Conservation (phyloP, 2,113 vertebrate genomes). For the Hyla sarda region DNA sequence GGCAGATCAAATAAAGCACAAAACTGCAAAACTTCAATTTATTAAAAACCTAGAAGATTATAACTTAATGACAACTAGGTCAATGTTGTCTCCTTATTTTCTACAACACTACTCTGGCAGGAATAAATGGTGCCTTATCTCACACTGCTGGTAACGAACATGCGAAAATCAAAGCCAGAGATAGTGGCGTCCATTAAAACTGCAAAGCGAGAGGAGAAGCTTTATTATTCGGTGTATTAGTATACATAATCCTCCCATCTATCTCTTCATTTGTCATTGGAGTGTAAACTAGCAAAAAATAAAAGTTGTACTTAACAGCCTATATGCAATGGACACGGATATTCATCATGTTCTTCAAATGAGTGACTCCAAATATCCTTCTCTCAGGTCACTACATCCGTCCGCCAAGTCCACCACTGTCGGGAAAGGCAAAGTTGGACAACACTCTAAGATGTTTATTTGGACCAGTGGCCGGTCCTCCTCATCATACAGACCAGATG, state of each 20-base stretch:
- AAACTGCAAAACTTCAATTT: conserved; percentile 28
- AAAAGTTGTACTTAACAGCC: conserved; percentile 15
- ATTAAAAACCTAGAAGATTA: conserved; percentile 52
- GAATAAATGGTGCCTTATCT: conserved; percentile 30
- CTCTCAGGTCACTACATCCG: conserved; percentile 79
- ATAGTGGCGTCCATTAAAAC: conserved; percentile 35
- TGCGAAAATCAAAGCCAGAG: not conserved
- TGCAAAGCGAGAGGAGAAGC: conserved; percentile 1
- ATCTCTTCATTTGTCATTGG: not conserved
- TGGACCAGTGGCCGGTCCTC: conserved; percentile 85
- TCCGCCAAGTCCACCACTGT: conserved; percentile 71
- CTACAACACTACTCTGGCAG: not conserved
- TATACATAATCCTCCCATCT: conserved; percentile 20
- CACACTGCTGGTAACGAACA: not conserved
- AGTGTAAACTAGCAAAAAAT: not conserved
- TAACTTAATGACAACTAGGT: conserved; percentile 20
- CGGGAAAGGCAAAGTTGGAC: conserved; percentile 71
- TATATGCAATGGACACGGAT: not conserved
- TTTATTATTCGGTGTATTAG: conserved; percentile 50
- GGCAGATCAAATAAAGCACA: conserved; percentile 28
- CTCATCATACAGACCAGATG: conserved; percentile 78
- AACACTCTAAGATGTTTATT: conserved; percentile 89
- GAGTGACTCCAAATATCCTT: conserved; percentile 67
- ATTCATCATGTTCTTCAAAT: conserved; percentile 43
- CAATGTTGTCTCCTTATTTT: conserved; percentile 30